A percentile compares a stretch with the other conserved stretches of the same genome.
Evolutionary conservation across 2,113 vertebrate genomes (phyloP).

Genomic region (Boleophthalmus pectinirostris): DNA sequence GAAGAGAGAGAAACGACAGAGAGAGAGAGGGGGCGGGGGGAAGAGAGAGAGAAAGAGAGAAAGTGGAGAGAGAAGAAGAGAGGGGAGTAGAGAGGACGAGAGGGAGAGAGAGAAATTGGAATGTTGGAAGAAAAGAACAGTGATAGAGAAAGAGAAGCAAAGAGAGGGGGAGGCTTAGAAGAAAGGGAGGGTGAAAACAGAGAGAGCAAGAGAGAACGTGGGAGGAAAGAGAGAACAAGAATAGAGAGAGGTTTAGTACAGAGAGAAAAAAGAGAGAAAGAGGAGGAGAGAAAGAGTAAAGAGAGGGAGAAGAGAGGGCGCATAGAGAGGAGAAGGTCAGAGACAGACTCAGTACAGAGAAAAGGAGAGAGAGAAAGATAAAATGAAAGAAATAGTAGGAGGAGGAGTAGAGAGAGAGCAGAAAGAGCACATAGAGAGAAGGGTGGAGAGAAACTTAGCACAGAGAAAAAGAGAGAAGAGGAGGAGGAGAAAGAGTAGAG

Average conservation of each 20-base stretch:
- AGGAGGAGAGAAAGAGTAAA: not conserved
- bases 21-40: conserved; percentile 19
- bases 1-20: not conserved
- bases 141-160: conserved; percentile 28
- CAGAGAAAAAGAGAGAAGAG: conserved; percentile 23
- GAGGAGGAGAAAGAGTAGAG: not conserved
- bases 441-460: conserved; percentile 2
- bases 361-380: conserved; percentile 24
- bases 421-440: no score
- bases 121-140: no score
- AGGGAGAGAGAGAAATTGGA: not conserved
- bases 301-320: not conserved
- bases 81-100: not conserved
- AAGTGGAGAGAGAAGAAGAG: conserved; percentile 25
- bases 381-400: conserved; percentile 25
- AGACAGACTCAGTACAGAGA: no score
- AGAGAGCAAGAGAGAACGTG: conserved; percentile 7
- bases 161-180: not conserved
- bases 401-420: not conserved
- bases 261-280: conserved; percentile 15
- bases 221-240: conserved; percentile 23
- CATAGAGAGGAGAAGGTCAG: no score
- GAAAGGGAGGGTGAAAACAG: conserved; percentile 44
- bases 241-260: conserved; percentile 1
- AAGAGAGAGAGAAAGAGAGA: conserved; percentile 35